These are phyloP conservation scores for Xyliphius kryptos DNA, from an alignment of 2,113 vertebrate genomes.

Conservation along the genomic window DNA sequence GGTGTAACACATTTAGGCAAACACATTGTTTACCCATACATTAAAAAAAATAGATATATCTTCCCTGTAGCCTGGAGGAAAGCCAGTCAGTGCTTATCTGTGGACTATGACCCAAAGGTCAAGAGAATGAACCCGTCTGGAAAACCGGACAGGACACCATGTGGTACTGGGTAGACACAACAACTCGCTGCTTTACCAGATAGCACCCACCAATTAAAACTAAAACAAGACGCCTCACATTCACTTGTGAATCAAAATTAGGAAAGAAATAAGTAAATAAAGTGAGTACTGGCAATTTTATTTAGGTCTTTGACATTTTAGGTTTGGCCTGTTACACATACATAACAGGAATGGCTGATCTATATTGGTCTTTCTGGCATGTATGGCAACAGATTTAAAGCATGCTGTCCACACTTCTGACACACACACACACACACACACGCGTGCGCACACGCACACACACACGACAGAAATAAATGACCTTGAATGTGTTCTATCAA, in stretches of 20 bases:
- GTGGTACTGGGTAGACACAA: not conserved
- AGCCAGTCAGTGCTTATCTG: not conserved
- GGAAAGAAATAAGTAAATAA: not conserved
- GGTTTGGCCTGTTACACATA: not conserved
- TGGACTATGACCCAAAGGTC: slow-evolving; percentile 32
- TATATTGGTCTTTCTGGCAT: slow-evolving; percentile 23
- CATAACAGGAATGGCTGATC: slow-evolving; percentile 17
- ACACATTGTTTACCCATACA: not conserved
- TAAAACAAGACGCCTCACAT: not conserved
- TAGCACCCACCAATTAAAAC: too few species aligned
- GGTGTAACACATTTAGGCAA: too few species aligned
- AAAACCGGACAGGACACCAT: not conserved
- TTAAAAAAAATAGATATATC: not conserved
- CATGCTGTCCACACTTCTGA: slow-evolving; percentile 17
- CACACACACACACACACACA: slow-evolving; percentile 25
- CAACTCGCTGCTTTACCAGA: not conserved
- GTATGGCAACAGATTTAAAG: slow-evolving; percentile 21
- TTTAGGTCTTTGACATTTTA: not conserved
- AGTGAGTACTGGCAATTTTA: not conserved
- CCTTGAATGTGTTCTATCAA: slow-evolving; percentile 41
- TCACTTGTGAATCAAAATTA: too few species aligned
- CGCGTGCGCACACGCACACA: slow-evolving; percentile 10
- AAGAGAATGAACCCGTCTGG: slow-evolving; percentile 11
- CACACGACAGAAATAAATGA: slow-evolving; percentile 39
- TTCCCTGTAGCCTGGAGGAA: too few species aligned